Percentiles rank a stretch among this genome's conserved stretches.
Conservation (phyloP, 2,113 vertebrate genomes). For the Rhynchomys soricoides region DNA sequence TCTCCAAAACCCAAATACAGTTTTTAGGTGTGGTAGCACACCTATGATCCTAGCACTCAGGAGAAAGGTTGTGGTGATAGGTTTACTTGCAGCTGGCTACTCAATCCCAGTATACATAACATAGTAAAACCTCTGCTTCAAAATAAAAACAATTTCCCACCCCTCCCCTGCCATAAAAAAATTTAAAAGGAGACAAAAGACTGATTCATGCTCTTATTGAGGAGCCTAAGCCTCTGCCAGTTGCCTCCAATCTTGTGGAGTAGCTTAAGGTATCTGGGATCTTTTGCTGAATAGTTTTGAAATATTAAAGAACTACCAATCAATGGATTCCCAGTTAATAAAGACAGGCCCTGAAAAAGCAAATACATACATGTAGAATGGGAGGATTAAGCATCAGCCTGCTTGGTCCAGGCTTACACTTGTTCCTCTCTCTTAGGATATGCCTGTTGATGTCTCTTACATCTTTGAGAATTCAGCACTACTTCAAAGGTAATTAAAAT, state of each 20-base stretch:
- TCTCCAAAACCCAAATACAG: background rate
- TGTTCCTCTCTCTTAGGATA: constrained; percentile 75
- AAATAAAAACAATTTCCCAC: constrained; percentile 16
- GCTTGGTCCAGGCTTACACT: constrained; percentile 22
- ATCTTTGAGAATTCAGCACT: constrained; percentile 87
- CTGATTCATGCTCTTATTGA: constrained; percentile 11
- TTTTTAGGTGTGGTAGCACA: background rate
- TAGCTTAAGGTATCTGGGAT: constrained; percentile 28
- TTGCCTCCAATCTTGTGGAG: background rate
- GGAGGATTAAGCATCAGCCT: background rate
- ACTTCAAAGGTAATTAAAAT: constrained; percentile 84
- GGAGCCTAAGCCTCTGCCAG: background rate
- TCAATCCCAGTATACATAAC: background rate
- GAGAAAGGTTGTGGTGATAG: too few relatives aligned
- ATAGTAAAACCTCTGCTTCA: background rate
- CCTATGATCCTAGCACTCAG: too few relatives aligned
- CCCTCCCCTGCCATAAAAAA: background rate
- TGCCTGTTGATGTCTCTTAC: constrained; percentile 89
- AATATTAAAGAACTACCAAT: constrained; percentile 34
- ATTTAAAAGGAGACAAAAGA: background rate
- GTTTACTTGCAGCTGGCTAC: background rate
- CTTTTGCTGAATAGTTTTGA: constrained; percentile 26
- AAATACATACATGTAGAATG: background rate
- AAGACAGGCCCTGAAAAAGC: constrained; percentile 37
- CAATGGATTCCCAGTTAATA: background rate